phyloP scores from a whole-genome alignment of 2,888 invertebrate genomes.

The Electrophaes corylata region DNA sequence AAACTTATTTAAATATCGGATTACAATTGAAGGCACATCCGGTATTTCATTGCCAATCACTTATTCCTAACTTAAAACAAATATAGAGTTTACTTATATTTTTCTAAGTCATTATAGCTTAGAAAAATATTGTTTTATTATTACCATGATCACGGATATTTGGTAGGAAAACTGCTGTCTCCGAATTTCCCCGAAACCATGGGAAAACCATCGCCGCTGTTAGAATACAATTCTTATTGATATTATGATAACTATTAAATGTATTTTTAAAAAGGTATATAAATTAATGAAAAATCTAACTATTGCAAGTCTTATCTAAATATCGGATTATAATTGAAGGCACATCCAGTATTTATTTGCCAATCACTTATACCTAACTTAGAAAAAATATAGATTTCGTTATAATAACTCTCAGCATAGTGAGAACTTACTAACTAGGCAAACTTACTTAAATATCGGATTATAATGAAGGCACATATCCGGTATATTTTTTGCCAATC shows the following conservation, averaged over 20 bases:
- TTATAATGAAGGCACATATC: slow-evolving; percentile 11
- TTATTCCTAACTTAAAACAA: slow-evolving; percentile 23
- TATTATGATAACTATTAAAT: too few species aligned
- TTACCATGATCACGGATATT: too few species aligned
- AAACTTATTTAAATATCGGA: slow-evolving; percentile 22
- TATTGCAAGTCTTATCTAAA: slow-evolving; percentile 14
- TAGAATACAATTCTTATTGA: too few species aligned
- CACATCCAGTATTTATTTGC: slow-evolving; percentile 22
- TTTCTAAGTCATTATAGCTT: too few species aligned
- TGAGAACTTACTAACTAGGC: not conserved
- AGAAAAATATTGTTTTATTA: too few species aligned
- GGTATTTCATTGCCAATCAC: slow-evolving; percentile 27
- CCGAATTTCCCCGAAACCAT: too few species aligned
- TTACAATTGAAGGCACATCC: slow-evolving; percentile 28
- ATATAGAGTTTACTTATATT: too few species aligned
- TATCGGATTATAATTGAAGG: slow-evolving; percentile 25
- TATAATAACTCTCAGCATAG: not conserved
- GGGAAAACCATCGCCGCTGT: too few species aligned
- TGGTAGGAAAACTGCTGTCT: too few species aligned
- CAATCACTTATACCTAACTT: not conserved
- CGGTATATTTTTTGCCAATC: slow-evolving; percentile 4
- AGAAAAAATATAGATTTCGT: not conserved
- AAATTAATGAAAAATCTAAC: too few species aligned
- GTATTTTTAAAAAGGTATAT: too few species aligned
- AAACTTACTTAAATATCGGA: not conserved